A percentile compares a stretch with the other conserved stretches of the same genome.
phyloP scores from a whole-genome alignment of 2,888 invertebrate genomes.

The Tipula vernalis region DNA sequence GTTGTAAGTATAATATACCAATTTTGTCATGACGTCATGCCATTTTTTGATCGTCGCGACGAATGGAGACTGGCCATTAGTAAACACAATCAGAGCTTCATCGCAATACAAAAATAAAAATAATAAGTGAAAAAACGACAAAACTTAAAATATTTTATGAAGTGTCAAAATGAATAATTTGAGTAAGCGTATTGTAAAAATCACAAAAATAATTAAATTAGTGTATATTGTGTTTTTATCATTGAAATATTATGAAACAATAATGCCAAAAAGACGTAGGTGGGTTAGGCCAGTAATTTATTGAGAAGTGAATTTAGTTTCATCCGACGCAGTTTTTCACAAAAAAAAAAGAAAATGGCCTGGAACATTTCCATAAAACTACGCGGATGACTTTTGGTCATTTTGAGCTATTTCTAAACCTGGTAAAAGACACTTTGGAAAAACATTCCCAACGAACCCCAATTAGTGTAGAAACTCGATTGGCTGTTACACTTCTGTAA shows the following conservation, averaged over 20 bases:
- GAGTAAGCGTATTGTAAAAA: background rate
- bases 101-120: no score
- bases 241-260: background rate
- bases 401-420: background rate
- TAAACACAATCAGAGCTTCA: no score
- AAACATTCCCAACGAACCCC: no score
- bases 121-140: background rate
- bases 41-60: no score
- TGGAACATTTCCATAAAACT: background rate
- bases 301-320: background rate
- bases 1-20: no score
- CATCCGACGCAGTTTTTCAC: background rate
- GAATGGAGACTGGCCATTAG: no score
- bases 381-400: background rate
- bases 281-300: background rate
- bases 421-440: no score
- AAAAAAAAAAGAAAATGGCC: background rate
- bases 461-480: no score
- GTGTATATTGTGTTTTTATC: background rate
- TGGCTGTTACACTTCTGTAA: no score
- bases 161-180: background rate
- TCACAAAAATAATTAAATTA: background rate
- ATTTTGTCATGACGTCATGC: no score
- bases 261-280: background rate
- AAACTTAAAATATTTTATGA: background rate